Percentiles rank a stretch among this genome's conserved stretches.
These are phyloP conservation scores for Pachymerium ferrugineum DNA, from an alignment of 2,888 invertebrate species.

Conservation along the genomic window DNA sequence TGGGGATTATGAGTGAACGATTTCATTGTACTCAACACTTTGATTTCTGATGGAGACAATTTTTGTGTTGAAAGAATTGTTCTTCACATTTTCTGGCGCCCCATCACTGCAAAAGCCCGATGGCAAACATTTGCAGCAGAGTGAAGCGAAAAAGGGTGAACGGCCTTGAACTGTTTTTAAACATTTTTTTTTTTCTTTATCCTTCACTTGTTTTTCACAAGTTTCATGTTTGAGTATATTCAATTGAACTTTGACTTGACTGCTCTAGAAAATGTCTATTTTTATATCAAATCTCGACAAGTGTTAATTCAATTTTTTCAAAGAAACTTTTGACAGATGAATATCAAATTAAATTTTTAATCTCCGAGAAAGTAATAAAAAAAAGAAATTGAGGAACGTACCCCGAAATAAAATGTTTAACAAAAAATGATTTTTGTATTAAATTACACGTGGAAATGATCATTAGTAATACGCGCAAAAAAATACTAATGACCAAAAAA, in stretches of 20 bases:
- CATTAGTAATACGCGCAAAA: too few species aligned
- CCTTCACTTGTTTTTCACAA: neutral
- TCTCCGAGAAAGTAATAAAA: too few species aligned
- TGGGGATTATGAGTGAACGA: too few species aligned
- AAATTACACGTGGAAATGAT: too few species aligned
- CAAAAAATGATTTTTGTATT: too few species aligned
- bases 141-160: slow-evolving; percentile 27
- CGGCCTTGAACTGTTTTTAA: slow-evolving; percentile 27
- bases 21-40: too few species aligned
- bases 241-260: neutral
- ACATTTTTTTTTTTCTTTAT: neutral
- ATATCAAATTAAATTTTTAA: too few species aligned
- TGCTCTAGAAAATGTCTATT: too few species aligned
- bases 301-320: too few species aligned
- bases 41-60: slow-evolving; percentile 11
- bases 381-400: too few species aligned
- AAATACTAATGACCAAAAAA: neutral
- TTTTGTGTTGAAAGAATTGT: slow-evolving; percentile 4
- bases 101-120: slow-evolving; percentile 4
- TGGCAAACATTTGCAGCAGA: slow-evolving; percentile 10
- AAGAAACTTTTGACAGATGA: too few species aligned
- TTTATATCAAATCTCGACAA: neutral
- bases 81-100: slow-evolving; percentile 15
- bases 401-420: neutral
- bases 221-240: neutral